These are phyloP conservation scores for Meliscaeva auricollis DNA, from an alignment of 2,888 invertebrate species.

Conservation along the genomic window DNA sequence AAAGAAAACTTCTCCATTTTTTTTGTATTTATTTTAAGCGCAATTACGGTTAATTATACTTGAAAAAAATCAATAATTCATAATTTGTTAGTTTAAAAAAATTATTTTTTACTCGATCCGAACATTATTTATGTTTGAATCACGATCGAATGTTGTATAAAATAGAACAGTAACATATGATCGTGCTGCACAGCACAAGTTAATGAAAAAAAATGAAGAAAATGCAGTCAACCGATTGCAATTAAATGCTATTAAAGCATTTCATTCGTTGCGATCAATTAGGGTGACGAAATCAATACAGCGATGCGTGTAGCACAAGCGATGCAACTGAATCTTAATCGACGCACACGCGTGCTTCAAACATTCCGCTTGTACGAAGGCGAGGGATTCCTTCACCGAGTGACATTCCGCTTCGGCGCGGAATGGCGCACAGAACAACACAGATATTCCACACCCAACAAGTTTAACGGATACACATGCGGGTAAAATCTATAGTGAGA, in stretches of 20 bases:
- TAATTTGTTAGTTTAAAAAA: constrained; percentile 34
- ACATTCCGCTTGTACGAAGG: constrained; percentile 39
- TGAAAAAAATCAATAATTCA: constrained; percentile 65
- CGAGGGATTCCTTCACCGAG: constrained; percentile 48
- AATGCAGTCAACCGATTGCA: constrained; percentile 46
- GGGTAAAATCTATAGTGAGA: constrained; percentile 47
- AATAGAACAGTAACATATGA: constrained; percentile 13
- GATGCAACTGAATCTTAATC: constrained; percentile 64
- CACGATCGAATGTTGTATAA: constrained; percentile 15
- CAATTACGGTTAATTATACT: constrained; percentile 64
- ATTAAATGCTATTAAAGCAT: constrained; percentile 70
- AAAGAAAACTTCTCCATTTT: constrained; percentile 27
- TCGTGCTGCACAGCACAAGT: not conserved
- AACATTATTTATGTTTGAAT: not conserved
- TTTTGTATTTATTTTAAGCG: constrained; percentile 12
- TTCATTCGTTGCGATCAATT: constrained; percentile 69
- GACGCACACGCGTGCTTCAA: constrained; percentile 56
- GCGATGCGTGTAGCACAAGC: constrained; percentile 32
- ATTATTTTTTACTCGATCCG: not conserved
- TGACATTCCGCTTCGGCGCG: constrained; percentile 50
- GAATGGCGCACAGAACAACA: constrained; percentile 24
- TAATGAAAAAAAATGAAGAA: not conserved
- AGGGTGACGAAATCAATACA: constrained; percentile 72
- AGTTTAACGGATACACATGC: not conserved
- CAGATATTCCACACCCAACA: not conserved